Percentiles rank a stretch among this genome's conserved stretches.
Evolutionary conservation across 2,797 vertebrate species (phyloP).

Genomic region (Pyrrhura leucotis): DNA sequence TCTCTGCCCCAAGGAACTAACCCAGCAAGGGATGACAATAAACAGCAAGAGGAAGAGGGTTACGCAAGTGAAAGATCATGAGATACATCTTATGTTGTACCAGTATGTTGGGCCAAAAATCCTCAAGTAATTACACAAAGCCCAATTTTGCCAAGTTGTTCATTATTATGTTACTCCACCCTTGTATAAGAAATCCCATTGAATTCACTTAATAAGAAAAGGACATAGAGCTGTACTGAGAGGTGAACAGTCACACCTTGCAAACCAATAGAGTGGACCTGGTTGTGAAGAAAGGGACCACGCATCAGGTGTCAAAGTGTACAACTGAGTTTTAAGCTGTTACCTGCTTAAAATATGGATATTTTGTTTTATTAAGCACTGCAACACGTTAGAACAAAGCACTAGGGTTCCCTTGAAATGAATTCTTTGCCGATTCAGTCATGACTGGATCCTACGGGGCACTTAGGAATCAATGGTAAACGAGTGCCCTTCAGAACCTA

Average conservation of each 20-base stretch:
- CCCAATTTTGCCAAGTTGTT: conserved; percentile 65
- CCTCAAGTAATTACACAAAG: conserved; percentile 68
- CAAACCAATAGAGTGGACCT: neutral
- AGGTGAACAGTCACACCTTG: neutral
- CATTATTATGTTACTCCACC: conserved; percentile 50
- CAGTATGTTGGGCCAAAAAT: conserved; percentile 63
- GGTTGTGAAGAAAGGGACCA: neutral
- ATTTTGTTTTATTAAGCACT: neutral
- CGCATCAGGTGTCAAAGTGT: neutral
- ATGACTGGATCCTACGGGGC: neutral
- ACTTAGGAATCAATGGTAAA: conserved; percentile 1
- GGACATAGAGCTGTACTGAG: neutral
- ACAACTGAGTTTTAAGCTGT: neutral
- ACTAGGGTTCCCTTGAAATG: neutral
- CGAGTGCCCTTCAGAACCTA: neutral
- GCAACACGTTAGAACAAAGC: neutral
- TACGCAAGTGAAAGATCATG: conserved; percentile 59
- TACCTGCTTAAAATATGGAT: neutral
- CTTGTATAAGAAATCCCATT: neutral
- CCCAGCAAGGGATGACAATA: conserved; percentile 61
- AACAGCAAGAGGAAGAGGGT: conserved; percentile 66
- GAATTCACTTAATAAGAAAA: conserved; percentile 40
- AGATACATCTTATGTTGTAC: conserved; percentile 66
- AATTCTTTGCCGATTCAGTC: neutral
- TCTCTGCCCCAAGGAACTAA: conserved; percentile 69